Evolutionary conservation across 2,797 vertebrate genomes (phyloP).

Genomic region (Enteromius treurensis): DNA sequence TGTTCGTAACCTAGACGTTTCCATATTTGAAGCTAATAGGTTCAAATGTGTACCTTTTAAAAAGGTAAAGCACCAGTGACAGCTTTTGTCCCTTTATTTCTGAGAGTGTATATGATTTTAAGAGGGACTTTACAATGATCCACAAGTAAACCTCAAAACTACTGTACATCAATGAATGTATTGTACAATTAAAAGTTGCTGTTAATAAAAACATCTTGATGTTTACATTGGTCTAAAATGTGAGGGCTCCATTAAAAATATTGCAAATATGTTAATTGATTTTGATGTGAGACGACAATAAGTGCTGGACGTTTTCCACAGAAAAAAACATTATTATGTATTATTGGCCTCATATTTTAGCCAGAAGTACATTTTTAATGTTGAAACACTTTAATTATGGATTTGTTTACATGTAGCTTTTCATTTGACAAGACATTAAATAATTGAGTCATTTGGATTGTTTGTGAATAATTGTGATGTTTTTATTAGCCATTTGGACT

Average conservation of each 20-base stretch:
- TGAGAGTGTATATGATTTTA: not conserved
- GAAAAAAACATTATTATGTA: not conserved
- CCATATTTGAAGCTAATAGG: too few relatives aligned
- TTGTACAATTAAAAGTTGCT: not conserved
- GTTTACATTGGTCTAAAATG: not conserved
- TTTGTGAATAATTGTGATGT: not conserved
- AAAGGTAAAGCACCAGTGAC: too few relatives aligned
- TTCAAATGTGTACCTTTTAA: too few relatives aligned
- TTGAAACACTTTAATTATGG: not conserved
- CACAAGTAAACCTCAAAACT: not conserved
- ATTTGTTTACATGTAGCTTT: not conserved
- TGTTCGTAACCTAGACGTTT: too few relatives aligned
- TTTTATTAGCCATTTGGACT: not conserved
- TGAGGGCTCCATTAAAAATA: not conserved
- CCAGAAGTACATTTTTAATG: not conserved
- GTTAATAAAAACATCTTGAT: not conserved
- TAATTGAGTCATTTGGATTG: not conserved
- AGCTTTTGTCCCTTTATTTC: too few relatives aligned
- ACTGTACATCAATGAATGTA: not conserved
- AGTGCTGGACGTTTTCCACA: not conserved
- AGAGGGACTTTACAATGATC: not conserved
- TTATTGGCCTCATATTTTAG: not conserved
- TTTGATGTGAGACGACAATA: not conserved
- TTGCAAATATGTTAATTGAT: not conserved
- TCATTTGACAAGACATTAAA: not conserved